A percentile compares a stretch with the other conserved stretches of the same genome.
These are phyloP conservation scores for Portunus trituberculatus DNA, from an alignment of 1,140 invertebrate genomes.

Conservation along the genomic window DNA sequence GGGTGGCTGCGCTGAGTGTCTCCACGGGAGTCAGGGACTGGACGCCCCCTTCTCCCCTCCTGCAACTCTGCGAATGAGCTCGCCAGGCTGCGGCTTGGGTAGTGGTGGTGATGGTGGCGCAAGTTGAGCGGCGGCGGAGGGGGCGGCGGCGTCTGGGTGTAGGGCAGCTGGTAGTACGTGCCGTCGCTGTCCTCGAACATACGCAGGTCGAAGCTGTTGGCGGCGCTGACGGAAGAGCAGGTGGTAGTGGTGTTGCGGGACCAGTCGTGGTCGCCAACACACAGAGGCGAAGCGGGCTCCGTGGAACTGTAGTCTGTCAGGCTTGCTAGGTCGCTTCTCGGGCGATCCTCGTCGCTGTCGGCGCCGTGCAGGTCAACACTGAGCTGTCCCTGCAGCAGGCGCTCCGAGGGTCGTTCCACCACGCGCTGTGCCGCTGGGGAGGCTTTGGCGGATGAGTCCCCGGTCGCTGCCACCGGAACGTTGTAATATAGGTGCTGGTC, in stretches of 20 bases:
- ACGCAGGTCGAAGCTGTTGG: conserved; percentile 64
- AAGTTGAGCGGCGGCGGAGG: background rate
- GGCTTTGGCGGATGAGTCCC: background rate
- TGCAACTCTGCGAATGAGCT: background rate
- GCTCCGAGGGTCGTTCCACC: background rate
- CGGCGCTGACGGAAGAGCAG: conserved; percentile 64
- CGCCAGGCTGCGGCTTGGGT: background rate
- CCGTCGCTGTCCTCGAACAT: conserved; percentile 74
- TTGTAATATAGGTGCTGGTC: conserved; percentile 61
- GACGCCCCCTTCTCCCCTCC: background rate
- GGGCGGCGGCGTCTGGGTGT: background rate
- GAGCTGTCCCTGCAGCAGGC: background rate
- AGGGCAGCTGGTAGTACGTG: conserved; percentile 48
- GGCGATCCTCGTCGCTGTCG: conserved; percentile 10
- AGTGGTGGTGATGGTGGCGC: background rate
- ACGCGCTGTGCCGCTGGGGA: background rate
- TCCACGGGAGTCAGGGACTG: background rate
- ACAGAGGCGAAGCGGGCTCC: conserved; percentile 36
- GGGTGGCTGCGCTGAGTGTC: background rate
- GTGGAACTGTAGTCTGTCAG: conserved; percentile 63
- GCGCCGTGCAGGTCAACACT: conserved; percentile 33
- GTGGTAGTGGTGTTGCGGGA: conserved; percentile 68
- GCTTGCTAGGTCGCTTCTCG: conserved; percentile 6
- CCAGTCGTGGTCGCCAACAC: conserved; percentile 51
- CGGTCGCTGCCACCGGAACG: background rate